Evolutionary conservation across 2,888 invertebrate genomes (phyloP).

Genomic region (Mactromeris polynyma): DNA sequence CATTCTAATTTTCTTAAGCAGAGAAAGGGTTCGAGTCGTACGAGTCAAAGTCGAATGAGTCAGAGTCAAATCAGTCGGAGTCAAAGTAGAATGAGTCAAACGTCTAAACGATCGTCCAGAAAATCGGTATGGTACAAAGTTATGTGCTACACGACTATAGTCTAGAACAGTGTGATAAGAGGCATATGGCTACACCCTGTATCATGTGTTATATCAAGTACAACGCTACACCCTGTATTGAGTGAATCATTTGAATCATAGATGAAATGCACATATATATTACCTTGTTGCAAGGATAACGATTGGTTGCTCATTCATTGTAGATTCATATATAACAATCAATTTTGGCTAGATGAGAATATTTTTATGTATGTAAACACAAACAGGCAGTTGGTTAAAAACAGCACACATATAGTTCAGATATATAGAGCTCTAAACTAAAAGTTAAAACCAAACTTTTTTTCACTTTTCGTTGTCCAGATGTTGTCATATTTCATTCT

Average conservation of each 20-base stretch:
- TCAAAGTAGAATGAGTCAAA: conserved; percentile 3
- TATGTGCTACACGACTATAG: neutral
- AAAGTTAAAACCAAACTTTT: too few relatives aligned
- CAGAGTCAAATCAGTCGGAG: neutral
- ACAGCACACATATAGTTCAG: too few relatives aligned
- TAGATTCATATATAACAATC: neutral
- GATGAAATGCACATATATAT: neutral
- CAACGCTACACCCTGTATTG: neutral
- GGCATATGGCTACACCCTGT: conserved; percentile 23
- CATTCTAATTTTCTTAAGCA: conserved; percentile 12
- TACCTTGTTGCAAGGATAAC: neutral
- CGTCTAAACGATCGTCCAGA: conserved; percentile 24
- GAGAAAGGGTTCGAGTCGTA: conserved; percentile 48
- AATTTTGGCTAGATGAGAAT: neutral
- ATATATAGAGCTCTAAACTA: too few relatives aligned
- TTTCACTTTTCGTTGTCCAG: too few relatives aligned
- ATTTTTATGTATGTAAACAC: too few relatives aligned
- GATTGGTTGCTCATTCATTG: neutral
- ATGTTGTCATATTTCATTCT: too few relatives aligned
- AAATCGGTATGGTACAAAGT: conserved; percentile 31
- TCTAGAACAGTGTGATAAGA: neutral
- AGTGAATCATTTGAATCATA: neutral
- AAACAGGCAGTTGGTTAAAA: too few relatives aligned
- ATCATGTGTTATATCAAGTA: neutral
- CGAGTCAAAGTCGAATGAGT: conserved; percentile 37